Percentiles rank a stretch among this genome's conserved stretches.
These are phyloP conservation scores for Aphis gossypii DNA, from an alignment of 1,140 invertebrate species.

Conservation along the genomic window DNA sequence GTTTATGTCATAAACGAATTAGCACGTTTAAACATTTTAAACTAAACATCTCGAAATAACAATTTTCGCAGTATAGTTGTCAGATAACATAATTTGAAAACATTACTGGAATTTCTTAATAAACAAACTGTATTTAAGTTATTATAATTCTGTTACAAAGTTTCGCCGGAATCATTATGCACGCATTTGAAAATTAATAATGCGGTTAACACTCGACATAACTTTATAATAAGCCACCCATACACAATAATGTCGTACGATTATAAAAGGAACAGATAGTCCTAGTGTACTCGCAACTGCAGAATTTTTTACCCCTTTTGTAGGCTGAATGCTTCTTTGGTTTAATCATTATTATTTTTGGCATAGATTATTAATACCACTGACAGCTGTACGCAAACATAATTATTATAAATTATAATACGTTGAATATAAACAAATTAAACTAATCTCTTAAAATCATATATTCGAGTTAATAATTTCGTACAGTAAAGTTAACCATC, in stretches of 20 bases:
- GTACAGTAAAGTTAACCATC: too few species aligned
- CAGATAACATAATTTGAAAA: conserved; percentile 20
- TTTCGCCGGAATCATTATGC: conserved; percentile 14
- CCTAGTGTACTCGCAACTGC: background rate
- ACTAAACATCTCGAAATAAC: conserved; percentile 8
- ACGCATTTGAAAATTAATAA: conserved; percentile 44
- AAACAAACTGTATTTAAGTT: conserved; percentile 41
- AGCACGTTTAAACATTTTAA: conserved; percentile 3
- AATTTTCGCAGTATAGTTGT: conserved; percentile 29
- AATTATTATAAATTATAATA: background rate
- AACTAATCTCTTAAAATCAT: background rate
- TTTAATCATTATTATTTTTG: background rate
- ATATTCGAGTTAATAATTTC: background rate
- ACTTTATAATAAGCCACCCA: conserved; percentile 15
- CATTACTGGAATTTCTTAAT: conserved; percentile 24
- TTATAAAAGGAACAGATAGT: background rate
- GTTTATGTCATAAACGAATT: conserved; percentile 11
- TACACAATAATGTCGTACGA: background rate
- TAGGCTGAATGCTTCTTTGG: background rate
- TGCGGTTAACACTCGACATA: conserved; percentile 40
- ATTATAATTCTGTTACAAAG: conserved; percentile 41
- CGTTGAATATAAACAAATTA: background rate
- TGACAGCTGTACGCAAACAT: background rate
- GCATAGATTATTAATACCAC: background rate
- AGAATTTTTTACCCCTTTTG: background rate